A percentile compares a stretch with the other conserved stretches of the same genome.
These are phyloP conservation scores for Nothoprocta pentlandii DNA, from an alignment of 2,113 vertebrate genomes.

Conservation along the genomic window DNA sequence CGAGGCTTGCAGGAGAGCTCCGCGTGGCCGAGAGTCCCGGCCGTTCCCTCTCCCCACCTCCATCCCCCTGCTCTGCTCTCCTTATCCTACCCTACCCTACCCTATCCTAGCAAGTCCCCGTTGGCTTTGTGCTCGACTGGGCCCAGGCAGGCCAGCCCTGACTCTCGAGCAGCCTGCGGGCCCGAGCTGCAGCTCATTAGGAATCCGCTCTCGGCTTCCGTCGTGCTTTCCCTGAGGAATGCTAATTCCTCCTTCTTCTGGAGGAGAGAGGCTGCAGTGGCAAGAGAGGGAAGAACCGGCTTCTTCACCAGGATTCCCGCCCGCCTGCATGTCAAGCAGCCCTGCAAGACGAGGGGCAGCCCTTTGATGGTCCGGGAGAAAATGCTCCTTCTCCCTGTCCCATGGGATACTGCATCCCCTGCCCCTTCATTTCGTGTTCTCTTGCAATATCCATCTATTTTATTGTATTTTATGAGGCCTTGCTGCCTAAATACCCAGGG, in stretches of 20 bases:
- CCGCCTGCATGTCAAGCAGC: not conserved
- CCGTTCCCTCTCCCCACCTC: not conserved
- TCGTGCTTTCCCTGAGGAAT: slow-evolving; percentile 30
- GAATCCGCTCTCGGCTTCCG: not conserved
- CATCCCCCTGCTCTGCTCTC: not conserved
- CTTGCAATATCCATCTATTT: slow-evolving; percentile 23
- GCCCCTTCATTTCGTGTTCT: not conserved
- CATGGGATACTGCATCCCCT: not conserved
- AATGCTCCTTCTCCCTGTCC: not conserved
- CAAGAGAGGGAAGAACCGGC: not conserved
- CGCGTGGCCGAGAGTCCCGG: not conserved
- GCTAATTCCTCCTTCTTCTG: slow-evolving; percentile 56
- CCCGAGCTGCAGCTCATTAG: slow-evolving; percentile 6
- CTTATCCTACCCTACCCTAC: too few species aligned
- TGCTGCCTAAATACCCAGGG: not conserved
- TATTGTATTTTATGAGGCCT: not conserved
- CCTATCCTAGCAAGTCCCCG: not conserved
- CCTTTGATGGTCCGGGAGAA: not conserved
- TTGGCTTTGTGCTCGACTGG: not conserved
- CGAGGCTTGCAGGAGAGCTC: not conserved
- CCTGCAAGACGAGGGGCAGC: not conserved
- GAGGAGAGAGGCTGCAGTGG: not conserved
- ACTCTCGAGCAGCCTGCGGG: not conserved
- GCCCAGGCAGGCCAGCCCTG: not conserved
- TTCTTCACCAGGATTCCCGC: not conserved